A percentile compares a stretch with the other conserved stretches of the same genome.
Conservation (phyloP, 37 sponge, comb jelly and placozoan genomes). For the Ianthella basta region DNA sequence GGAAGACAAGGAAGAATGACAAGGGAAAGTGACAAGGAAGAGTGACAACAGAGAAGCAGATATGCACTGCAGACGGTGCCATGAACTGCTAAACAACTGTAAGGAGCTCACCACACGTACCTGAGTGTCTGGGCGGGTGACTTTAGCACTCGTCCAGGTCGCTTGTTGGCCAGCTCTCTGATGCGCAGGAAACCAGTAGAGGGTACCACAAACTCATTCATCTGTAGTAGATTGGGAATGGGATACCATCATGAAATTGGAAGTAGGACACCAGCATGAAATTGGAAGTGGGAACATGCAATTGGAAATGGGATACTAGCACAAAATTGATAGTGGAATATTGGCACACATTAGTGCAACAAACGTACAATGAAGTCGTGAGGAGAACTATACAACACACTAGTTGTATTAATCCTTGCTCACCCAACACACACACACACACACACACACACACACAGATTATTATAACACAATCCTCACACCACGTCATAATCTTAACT, state of each 20-base stretch:
- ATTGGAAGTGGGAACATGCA: too few relatives aligned
- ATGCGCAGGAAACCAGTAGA: constrained; percentile 49
- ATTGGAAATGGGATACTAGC: too few relatives aligned
- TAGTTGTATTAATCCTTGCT: too few relatives aligned
- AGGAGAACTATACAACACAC: too few relatives aligned
- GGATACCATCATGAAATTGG: background rate
- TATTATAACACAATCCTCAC: background rate
- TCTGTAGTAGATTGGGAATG: constrained; percentile 5
- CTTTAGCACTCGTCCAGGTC: constrained; percentile 66
- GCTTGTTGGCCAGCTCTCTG: constrained; percentile 56
- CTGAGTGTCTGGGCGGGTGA: constrained; percentile 50
- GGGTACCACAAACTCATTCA: constrained; percentile 35
- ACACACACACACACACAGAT: constrained; percentile 35
- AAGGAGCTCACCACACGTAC: background rate
- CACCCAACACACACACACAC: constrained; percentile 26
- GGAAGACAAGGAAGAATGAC: background rate
- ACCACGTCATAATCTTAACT: background rate
- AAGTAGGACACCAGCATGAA: too few relatives aligned
- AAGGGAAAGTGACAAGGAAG: background rate
- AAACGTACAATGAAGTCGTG: too few relatives aligned
- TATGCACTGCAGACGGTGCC: too few relatives aligned
- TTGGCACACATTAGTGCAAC: too few relatives aligned
- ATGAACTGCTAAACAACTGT: background rate
- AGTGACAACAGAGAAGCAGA: background rate
- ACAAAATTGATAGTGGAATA: background rate